phyloP scores from a whole-genome alignment of 2,888 invertebrate species.

The Cheilosia vernalis region DNA sequence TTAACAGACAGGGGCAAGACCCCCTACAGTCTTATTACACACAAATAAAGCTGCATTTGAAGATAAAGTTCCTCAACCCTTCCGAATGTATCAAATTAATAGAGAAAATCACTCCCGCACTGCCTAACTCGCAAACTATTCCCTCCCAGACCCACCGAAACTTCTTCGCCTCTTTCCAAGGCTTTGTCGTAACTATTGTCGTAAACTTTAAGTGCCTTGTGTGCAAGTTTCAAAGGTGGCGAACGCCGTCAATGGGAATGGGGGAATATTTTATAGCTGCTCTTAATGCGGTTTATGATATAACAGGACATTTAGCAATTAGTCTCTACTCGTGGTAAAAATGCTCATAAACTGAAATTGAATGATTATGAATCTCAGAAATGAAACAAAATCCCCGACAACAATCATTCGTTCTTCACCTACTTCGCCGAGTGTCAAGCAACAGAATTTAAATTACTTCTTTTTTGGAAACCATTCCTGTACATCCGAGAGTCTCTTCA shows the following conservation, averaged over 20 bases:
- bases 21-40: too few species aligned
- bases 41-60: too few species aligned
- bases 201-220: not conserved
- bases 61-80: too few species aligned
- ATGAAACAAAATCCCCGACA: constrained; percentile 3
- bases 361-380: too few species aligned
- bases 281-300: not conserved
- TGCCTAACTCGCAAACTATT: too few species aligned
- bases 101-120: too few species aligned
- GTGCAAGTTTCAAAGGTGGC: not conserved
- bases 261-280: not conserved
- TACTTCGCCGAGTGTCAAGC: constrained; percentile 1
- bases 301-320: constrained; percentile 21
- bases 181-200: not conserved
- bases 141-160: too few species aligned
- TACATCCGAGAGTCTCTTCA: constrained; percentile 28
- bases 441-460: constrained; percentile 24
- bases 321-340: constrained; percentile 6
- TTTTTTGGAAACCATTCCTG: constrained; percentile 13
- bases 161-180: too few species aligned
- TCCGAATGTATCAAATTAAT: too few species aligned
- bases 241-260: not conserved
- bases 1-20: too few species aligned
- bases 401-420: constrained; percentile 9
- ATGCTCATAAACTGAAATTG: not conserved